phyloP scores from a whole-genome alignment of 1,140 invertebrate species.

The Chymomyza costata region DNA sequence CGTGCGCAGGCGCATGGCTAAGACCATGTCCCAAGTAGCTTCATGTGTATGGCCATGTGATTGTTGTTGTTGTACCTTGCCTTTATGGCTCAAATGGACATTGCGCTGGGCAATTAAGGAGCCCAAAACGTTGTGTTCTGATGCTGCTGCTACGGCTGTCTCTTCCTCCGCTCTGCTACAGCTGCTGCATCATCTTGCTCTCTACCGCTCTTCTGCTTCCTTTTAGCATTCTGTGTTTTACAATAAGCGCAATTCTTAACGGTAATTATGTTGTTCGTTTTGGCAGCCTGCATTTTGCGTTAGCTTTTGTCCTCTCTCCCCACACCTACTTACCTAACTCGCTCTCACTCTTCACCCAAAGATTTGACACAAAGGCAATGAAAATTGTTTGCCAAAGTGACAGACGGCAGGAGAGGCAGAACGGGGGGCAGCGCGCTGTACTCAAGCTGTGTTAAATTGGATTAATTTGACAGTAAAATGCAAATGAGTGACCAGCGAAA shows the following conservation, averaged over 20 bases:
- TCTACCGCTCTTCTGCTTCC: too few relatives aligned
- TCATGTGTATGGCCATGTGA: background rate
- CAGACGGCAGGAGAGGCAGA: too few relatives aligned
- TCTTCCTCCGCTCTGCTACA: too few relatives aligned
- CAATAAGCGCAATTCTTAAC: conserved; percentile 61
- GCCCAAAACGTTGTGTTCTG: conserved; percentile 56
- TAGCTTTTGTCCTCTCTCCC: conserved; percentile 20
- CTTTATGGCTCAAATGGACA: too few relatives aligned
- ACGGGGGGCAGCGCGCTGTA: conserved; percentile 13
- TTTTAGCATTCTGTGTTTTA: too few relatives aligned
- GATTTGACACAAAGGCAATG: conserved; percentile 3
- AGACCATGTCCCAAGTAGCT: background rate
- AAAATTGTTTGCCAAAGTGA: conserved; percentile 7
- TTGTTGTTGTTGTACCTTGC: background rate
- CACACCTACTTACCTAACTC: too few relatives aligned
- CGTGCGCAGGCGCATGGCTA: background rate
- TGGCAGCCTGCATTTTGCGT: conserved; percentile 55
- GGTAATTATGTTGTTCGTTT: conserved; percentile 74
- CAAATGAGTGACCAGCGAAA: conserved; percentile 68
- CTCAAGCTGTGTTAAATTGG: conserved; percentile 74
- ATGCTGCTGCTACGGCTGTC: conserved; percentile 24
- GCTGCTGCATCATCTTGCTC: too few relatives aligned
- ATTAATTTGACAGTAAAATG: conserved; percentile 75
- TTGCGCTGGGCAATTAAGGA: background rate
- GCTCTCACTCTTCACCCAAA: background rate